phyloP scores from a whole-genome alignment of 2,797 vertebrate genomes.

The Phaenicophaeus curvirostris region DNA sequence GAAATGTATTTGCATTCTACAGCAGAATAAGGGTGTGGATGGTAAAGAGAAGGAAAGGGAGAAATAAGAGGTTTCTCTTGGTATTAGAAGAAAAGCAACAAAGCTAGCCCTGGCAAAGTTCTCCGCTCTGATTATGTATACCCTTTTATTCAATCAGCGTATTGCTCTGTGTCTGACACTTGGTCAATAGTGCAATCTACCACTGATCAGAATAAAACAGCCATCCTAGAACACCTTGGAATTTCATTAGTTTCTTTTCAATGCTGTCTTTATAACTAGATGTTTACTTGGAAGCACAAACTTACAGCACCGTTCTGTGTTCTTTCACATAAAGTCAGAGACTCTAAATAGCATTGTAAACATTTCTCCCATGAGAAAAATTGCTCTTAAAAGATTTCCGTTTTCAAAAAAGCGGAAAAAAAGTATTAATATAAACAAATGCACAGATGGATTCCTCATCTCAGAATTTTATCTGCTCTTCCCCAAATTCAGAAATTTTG shows the following conservation, averaged over 20 bases:
- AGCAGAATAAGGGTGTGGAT: conserved; percentile 15
- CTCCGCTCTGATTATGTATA: conserved; percentile 88
- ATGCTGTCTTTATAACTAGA: conserved; percentile 82
- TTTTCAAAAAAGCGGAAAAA: neutral
- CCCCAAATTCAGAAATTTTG: neutral
- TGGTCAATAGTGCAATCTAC: conserved; percentile 97
- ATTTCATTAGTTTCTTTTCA: conserved; percentile 90
- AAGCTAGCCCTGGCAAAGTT: conserved; percentile 81
- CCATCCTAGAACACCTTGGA: conserved; percentile 84
- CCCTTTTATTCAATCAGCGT: conserved; percentile 91
- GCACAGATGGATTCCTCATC: neutral
- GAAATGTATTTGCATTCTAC: conserved; percentile 48
- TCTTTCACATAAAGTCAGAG: conserved; percentile 64
- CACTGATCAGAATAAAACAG: conserved; percentile 90
- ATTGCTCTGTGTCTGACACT: conserved; percentile 85
- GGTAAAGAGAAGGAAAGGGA: conserved; percentile 20
- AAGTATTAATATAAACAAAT: neutral
- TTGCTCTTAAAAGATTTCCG: neutral
- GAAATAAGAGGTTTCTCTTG: conserved; percentile 76
- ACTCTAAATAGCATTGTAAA: conserved; percentile 15
- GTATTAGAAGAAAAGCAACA: conserved; percentile 79
- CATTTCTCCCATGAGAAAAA: neutral
- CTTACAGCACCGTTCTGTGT: conserved; percentile 67
- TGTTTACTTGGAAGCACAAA: conserved; percentile 83
- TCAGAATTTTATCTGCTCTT: neutral